These are phyloP conservation scores for Actinia tenebrosa DNA, from an alignment of 64 coral and sea anemone species.

Conservation along the genomic window DNA sequence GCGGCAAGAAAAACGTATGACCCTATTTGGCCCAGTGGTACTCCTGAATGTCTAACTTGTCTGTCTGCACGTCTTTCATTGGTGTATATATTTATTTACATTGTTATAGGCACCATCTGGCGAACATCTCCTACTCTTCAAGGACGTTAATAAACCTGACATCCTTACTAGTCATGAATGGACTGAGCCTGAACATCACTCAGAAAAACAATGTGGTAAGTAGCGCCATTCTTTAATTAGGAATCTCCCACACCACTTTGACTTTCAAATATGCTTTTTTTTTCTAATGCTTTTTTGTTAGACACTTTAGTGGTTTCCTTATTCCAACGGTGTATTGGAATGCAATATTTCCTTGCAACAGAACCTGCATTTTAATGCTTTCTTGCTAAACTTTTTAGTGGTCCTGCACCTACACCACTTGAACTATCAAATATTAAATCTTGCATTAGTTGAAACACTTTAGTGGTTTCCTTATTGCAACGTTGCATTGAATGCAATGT, in stretches of 20 bases:
- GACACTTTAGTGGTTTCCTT: no score
- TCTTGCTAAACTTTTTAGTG: no score
- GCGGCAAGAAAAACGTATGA: no score
- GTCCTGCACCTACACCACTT: no score
- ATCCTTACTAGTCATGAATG: not conserved
- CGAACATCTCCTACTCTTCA: conserved; percentile 7
- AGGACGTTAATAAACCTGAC: not conserved
- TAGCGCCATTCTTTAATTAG: not conserved
- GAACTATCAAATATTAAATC: no score
- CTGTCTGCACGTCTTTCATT: not conserved
- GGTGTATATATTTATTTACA: no score
- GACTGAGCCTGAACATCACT: conserved; percentile 26
- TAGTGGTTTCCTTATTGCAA: not conserved
- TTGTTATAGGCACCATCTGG: conserved; percentile 27
- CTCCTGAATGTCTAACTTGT: not conserved
- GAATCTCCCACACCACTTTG: no score
- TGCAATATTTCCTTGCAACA: no score
- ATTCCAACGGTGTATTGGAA: no score
- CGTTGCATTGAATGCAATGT: not conserved
- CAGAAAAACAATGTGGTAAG: not conserved
- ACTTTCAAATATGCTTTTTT: no score
- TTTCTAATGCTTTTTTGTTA: not conserved
- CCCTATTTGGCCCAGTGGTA: no score
- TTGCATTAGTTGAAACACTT: not conserved
- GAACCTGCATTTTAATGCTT: no score